These are phyloP conservation scores for Musca vetustissima DNA, from an alignment of 1,140 invertebrate genomes.

Conservation along the genomic window DNA sequence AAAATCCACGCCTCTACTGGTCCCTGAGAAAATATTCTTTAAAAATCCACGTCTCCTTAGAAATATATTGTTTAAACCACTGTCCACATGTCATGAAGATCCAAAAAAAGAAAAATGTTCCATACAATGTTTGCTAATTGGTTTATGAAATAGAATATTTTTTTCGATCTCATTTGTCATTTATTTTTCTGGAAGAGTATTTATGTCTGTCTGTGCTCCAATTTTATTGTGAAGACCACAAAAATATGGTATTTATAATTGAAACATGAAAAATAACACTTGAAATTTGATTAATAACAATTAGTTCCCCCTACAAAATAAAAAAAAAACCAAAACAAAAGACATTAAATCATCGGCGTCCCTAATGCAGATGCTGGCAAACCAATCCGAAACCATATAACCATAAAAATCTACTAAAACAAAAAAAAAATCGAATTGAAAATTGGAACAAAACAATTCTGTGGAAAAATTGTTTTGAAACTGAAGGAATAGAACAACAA, in stretches of 20 bases:
- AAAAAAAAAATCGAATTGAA: neutral
- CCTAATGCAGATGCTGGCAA: neutral
- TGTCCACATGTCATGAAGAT: no score
- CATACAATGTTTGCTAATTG: slow-evolving; percentile 19
- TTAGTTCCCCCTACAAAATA: neutral
- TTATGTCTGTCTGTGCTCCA: neutral
- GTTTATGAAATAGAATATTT: slow-evolving; percentile 4
- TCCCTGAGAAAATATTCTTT: no score
- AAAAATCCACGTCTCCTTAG: no score
- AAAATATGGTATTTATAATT: slow-evolving; percentile 6
- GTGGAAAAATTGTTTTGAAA: no score
- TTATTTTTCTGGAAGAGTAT: no score
- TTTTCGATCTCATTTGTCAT: neutral
- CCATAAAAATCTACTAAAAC: neutral
- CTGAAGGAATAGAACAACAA: no score
- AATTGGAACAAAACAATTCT: no score
- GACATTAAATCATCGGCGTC: neutral
- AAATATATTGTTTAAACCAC: no score
- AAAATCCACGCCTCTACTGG: no score
- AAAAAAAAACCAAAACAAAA: neutral
- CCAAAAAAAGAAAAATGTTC: no score
- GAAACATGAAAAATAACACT: slow-evolving; percentile 10
- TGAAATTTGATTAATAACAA: slow-evolving; percentile 12
- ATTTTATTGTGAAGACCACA: slow-evolving; percentile 8
- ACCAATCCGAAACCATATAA: neutral